A percentile compares a stretch with the other conserved stretches of the same genome.
Conservation (phyloP, 1,140 invertebrate genomes). For the Myzus persicae region DNA sequence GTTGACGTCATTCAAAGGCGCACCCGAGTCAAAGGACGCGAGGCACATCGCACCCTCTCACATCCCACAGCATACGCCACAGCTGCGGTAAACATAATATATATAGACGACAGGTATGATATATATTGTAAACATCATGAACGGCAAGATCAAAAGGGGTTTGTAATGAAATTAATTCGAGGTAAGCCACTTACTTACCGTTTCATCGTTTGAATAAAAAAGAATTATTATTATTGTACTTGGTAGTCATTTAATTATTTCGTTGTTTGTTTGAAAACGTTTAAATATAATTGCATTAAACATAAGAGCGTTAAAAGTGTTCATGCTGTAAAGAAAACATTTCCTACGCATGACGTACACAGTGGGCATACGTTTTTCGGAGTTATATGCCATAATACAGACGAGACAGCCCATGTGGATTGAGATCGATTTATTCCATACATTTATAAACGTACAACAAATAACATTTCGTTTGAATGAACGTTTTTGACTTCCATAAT, state of each 20-base stretch:
- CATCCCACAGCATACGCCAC: not conserved
- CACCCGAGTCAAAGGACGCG: not conserved
- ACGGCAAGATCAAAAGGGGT: not conserved
- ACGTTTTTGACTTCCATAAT: not conserved
- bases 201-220: not conserved
- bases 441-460: no score
- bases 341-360: not conserved
- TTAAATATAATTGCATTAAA: not conserved
- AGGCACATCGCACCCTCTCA: not conserved
- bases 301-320: not conserved
- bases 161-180: not conserved
- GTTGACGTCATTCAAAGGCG: not conserved
- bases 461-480: not conserved
- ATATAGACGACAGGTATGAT: not conserved
- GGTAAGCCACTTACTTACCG: not conserved
- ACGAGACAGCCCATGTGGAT: not conserved
- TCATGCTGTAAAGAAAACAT: not conserved
- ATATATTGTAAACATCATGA: not conserved
- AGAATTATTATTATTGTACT: not conserved
- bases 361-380: not conserved
- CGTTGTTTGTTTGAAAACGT: not conserved
- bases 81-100: not conserved
- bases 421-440: not conserved
- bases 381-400: not conserved
- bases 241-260: not conserved